Percentiles rank a stretch among this genome's conserved stretches.
phyloP scores from a whole-genome alignment of 2,888 invertebrate genomes.

The Tetrapedia diversipes region DNA sequence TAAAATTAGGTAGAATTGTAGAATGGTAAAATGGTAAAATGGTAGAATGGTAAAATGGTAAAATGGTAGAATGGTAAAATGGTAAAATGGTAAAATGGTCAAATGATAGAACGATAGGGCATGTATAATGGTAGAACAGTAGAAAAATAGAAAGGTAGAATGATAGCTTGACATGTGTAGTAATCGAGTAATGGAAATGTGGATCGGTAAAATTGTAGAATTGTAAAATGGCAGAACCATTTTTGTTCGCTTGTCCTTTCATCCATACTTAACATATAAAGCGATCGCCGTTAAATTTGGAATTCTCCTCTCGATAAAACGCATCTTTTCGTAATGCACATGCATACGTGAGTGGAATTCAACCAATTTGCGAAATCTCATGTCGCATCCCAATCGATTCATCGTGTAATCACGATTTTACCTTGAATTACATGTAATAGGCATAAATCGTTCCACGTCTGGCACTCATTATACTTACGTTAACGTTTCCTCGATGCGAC shows the following conservation, averaged over 20 bases:
- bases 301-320: neutral
- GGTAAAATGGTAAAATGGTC: neutral
- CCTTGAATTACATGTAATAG: constrained; percentile 12
- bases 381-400: neutral
- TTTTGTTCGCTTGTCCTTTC: too few relatives aligned
- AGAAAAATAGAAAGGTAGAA: neutral
- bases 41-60: neutral
- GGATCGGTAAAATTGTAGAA: neutral
- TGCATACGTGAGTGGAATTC: constrained; percentile 3
- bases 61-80: neutral
- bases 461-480: neutral
- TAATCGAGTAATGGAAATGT: too few relatives aligned
- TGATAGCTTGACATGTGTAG: too few relatives aligned
- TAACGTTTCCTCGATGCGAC: constrained; percentile 16
- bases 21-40: neutral
- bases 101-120: neutral
- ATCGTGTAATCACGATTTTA: neutral
- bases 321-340: neutral
- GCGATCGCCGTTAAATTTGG: neutral
- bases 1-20: too few relatives aligned
- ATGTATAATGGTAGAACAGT: neutral
- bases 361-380: neutral
- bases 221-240: neutral
- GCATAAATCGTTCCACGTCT: constrained; percentile 6
- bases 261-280: too few relatives aligned